These are phyloP conservation scores for Gadus macrocephalus DNA, from an alignment of 2,113 vertebrate genomes.

Conservation along the genomic window DNA sequence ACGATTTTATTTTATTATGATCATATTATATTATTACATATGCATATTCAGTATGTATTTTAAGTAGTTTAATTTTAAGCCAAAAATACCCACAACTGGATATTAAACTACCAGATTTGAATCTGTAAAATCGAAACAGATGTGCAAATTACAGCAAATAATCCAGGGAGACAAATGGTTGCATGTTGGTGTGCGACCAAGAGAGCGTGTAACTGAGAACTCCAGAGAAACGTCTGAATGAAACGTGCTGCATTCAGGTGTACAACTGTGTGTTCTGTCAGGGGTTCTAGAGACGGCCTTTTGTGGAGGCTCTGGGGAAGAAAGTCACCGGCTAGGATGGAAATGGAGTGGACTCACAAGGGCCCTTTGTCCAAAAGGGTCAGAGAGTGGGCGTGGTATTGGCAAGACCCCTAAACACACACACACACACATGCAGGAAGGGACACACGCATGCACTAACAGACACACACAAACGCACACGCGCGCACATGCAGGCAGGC, in stretches of 20 bases:
- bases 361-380: neutral
- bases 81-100: neutral
- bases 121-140: slow-evolving; percentile 32
- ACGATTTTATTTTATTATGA: no score
- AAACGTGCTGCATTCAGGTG: neutral
- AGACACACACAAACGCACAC: neutral
- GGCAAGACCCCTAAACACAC: no score
- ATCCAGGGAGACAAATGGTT: slow-evolving; percentile 15
- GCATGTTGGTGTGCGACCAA: neutral
- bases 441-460: no score
- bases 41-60: neutral
- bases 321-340: neutral
- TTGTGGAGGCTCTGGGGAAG: neutral
- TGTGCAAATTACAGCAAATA: slow-evolving; percentile 28
- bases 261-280: neutral
- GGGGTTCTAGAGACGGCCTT: neutral
- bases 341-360: neutral
- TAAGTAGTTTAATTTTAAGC: neutral
- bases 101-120: neutral
- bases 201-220: neutral
- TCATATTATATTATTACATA: neutral
- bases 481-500: no score
- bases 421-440: no score
- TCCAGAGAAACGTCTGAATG: neutral
- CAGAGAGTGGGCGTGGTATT: neutral